Percentiles rank a stretch among this genome's conserved stretches.
Conservation (phyloP, 2,113 vertebrate species). For the Eubucco bourcierii region DNA sequence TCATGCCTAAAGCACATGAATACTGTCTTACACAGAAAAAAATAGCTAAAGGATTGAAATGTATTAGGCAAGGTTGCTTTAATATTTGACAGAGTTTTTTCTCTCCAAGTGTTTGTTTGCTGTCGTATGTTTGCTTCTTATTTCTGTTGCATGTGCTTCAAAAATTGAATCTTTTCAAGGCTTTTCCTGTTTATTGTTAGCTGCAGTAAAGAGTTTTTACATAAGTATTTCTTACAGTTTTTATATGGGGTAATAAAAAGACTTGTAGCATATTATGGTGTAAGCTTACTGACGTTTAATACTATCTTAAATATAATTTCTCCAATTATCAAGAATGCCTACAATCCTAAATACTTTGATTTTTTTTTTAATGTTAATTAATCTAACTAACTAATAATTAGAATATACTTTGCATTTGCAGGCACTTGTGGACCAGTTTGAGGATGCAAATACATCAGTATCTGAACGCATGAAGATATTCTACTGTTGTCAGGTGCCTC, state of each 20-base stretch:
- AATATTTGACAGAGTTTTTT: not conserved
- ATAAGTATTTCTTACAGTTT: not conserved
- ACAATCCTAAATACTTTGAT: not conserved
- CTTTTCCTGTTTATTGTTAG: not conserved
- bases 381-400: not conserved
- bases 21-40: not conserved
- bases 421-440: slow-evolving; percentile 90
- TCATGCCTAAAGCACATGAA: not conserved
- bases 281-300: not conserved
- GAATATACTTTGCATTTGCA: slow-evolving; percentile 12
- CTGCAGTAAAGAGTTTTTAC: not conserved
- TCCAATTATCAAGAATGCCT: not conserved
- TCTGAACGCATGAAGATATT: slow-evolving; percentile 92
- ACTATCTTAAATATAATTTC: not conserved
- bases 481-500: slow-evolving; percentile 88
- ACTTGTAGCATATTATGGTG: not conserved
- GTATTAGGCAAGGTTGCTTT: not conserved
- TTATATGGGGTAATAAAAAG: not conserved
- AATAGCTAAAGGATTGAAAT: not conserved
- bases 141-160: not conserved
- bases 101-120: not conserved
- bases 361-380: not conserved
- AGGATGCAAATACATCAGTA: slow-evolving; percentile 77
- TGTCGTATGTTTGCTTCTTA: not conserved
- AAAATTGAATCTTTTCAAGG: not conserved